Conservation (phyloP, 35 echinoderm and acorn worm genomes). For the Ophioderma brevispina region DNA sequence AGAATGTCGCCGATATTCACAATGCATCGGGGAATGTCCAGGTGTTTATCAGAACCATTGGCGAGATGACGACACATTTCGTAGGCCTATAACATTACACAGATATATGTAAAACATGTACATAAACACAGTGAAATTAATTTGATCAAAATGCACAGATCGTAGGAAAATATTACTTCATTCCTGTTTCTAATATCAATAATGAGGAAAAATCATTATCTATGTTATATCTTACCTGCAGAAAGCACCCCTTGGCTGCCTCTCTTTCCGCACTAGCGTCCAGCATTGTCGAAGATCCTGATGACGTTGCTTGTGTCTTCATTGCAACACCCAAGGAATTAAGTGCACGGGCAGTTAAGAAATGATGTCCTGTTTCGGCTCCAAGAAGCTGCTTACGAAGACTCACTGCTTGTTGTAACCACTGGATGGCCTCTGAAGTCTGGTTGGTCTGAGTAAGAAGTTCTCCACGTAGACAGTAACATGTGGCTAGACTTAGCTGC, state of each 20-base stretch:
- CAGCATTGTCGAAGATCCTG: no score
- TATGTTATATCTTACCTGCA: neutral
- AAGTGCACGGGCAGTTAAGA: neutral
- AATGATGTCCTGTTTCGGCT: neutral
- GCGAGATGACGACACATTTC: neutral
- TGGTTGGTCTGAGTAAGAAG: neutral
- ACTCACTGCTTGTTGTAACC: neutral
- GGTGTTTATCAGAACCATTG: neutral
- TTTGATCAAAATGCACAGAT: no score
- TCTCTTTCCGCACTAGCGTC: neutral
- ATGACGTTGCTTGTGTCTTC: neutral
- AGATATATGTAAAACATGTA: no score
- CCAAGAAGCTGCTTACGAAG: neutral
- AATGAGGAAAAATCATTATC: no score
- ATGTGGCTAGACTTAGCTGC: neutral
- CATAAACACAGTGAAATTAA: no score
- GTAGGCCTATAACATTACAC: neutral
- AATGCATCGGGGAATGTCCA: neutral
- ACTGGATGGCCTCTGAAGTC: neutral
- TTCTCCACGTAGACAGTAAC: neutral
- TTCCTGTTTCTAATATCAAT: no score
- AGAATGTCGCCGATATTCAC: neutral
- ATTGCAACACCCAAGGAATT: neutral
- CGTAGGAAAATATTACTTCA: no score
- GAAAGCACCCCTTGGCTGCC: neutral